A percentile compares a stretch with the other conserved stretches of the same genome.
These are phyloP conservation scores for Oppia nitens DNA, from an alignment of 1,140 invertebrate species.

Conservation along the genomic window DNA sequence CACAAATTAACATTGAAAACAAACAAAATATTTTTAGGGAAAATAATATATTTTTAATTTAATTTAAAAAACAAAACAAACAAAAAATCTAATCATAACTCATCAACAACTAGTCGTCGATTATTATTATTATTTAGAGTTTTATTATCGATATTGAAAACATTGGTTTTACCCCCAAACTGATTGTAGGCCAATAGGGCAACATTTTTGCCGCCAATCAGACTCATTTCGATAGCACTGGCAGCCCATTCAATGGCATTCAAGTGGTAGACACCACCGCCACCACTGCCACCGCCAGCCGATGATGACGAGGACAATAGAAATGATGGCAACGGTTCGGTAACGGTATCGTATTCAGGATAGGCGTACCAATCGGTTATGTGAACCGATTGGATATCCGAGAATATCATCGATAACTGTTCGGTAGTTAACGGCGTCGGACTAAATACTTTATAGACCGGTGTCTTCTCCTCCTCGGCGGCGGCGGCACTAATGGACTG, in stretches of 20 bases:
- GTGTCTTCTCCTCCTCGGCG: not conserved
- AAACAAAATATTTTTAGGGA: too few species aligned
- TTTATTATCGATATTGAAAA: too few species aligned
- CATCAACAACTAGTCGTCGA: too few species aligned
- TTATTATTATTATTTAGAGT: too few species aligned
- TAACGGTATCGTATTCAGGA: slow-evolving; percentile 36
- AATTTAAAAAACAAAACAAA: too few species aligned
- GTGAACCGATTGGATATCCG: slow-evolving; percentile 28
- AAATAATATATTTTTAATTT: too few species aligned
- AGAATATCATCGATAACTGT: slow-evolving; percentile 36
- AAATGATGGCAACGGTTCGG: slow-evolving; percentile 18
- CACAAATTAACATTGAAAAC: too few species aligned
- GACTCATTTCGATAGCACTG: slow-evolving; percentile 54
- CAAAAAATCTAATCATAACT: too few species aligned
- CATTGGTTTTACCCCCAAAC: not conserved
- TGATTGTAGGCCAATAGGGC: slow-evolving; percentile 35
- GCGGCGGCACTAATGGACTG: not conserved
- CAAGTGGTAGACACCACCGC: slow-evolving; percentile 44
- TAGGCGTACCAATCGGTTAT: slow-evolving; percentile 42
- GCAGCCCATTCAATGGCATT: slow-evolving; percentile 50
- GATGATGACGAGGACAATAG: slow-evolving; percentile 36
- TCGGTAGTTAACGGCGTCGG: slow-evolving; percentile 29
- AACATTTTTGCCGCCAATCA: slow-evolving; percentile 44
- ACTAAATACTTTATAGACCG: slow-evolving; percentile 44
- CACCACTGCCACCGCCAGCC: slow-evolving; percentile 34